A percentile compares a stretch with the other conserved stretches of the same genome.
These are phyloP conservation scores for Conomelus anceps DNA, from an alignment of 2,888 invertebrate species.

Conservation along the genomic window DNA sequence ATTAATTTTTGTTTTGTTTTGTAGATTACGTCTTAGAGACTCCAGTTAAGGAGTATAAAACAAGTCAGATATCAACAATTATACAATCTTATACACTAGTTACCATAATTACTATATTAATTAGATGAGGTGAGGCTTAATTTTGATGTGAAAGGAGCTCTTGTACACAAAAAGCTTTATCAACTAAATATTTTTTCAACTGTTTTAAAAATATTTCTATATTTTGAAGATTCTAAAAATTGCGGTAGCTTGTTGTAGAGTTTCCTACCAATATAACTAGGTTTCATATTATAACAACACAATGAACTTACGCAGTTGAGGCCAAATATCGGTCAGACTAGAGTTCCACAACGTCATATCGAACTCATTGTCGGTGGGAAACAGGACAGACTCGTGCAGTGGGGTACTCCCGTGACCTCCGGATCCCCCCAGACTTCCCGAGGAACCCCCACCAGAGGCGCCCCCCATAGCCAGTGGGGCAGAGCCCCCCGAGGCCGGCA, in stretches of 20 bases:
- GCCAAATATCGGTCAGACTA: conserved; percentile 73
- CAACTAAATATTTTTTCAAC: no score
- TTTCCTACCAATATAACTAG: no score
- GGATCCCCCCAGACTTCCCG: neutral
- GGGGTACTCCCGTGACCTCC: conserved; percentile 35
- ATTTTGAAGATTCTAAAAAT: no score
- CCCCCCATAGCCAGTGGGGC: conserved; percentile 42
- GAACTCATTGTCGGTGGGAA: conserved; percentile 62
- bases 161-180: no score
- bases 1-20: no score
- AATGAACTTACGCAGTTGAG: conserved; percentile 63
- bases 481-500: conserved; percentile 52
- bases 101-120: no score
- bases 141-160: no score
- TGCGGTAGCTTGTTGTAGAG: no score
- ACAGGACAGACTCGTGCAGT: conserved; percentile 58
- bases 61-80: no score
- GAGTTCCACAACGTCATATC: conserved; percentile 74
- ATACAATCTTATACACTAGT: no score
- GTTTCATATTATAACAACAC: neutral
- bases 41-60: neutral
- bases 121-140: no score
- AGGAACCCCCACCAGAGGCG: neutral
- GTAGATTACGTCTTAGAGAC: neutral
- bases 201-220: no score